phyloP scores from a whole-genome alignment of 2,888 invertebrate species.

The Callosobruchus maculatus region DNA sequence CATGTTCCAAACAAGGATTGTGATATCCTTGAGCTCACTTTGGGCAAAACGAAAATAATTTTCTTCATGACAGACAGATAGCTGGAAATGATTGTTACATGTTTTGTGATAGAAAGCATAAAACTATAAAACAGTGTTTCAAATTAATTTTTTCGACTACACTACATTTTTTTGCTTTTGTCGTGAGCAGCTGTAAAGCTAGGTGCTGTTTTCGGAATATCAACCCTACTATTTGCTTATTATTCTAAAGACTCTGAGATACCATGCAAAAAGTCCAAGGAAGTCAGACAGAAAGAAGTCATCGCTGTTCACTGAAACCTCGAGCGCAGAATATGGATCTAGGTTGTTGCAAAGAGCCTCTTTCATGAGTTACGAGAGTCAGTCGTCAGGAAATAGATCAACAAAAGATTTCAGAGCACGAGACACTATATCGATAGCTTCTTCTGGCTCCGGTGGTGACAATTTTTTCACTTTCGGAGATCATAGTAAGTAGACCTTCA shows the following conservation, averaged over 20 bases:
- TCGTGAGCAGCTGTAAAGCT: too few relatives aligned
- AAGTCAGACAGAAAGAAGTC: background rate
- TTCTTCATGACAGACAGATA: too few relatives aligned
- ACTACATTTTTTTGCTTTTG: too few relatives aligned
- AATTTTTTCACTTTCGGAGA: background rate
- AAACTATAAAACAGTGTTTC: too few relatives aligned
- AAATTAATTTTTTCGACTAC: too few relatives aligned
- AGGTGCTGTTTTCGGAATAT: too few relatives aligned
- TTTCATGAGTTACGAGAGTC: constrained; percentile 12
- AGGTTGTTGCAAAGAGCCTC: constrained; percentile 11
- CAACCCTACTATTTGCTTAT: background rate
- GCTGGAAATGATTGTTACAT: too few relatives aligned
- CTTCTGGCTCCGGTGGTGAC: background rate
- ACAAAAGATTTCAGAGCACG: constrained; percentile 7
- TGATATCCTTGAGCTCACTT: too few relatives aligned
- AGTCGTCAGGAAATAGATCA: constrained; percentile 1
- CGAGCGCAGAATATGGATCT: background rate
- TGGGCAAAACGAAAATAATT: too few relatives aligned
- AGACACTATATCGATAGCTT: constrained; percentile 7
- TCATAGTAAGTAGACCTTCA: background rate
- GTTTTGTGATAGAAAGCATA: too few relatives aligned
- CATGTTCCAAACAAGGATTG: too few relatives aligned
- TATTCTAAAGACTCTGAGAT: background rate
- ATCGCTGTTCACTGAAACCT: background rate
- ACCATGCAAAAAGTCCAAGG: background rate